Percentiles rank a stretch among this genome's conserved stretches.
Evolutionary conservation across 2,797 vertebrate species (phyloP).

Genomic region (Danio aesculapii): DNA sequence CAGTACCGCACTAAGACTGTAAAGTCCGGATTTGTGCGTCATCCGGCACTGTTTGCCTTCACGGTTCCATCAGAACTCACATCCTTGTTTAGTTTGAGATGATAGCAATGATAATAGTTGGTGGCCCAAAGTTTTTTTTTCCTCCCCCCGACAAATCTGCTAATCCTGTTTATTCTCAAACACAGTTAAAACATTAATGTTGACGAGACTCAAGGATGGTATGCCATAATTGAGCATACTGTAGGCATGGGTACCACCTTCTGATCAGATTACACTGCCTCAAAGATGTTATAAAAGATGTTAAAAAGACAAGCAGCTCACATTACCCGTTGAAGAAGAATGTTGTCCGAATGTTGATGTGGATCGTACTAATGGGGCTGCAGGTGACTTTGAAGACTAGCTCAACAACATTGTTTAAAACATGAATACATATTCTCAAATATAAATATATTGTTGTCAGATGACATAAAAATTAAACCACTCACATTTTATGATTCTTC

Average conservation of each 20-base stretch:
- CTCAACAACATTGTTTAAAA: not conserved
- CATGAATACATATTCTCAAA: not conserved
- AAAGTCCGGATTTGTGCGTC: not conserved
- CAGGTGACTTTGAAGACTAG: not conserved
- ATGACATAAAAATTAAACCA: not conserved
- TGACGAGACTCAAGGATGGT: slow-evolving; percentile 12
- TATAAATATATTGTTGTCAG: not conserved
- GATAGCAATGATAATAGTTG: not conserved
- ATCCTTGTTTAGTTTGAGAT: slow-evolving; percentile 38
- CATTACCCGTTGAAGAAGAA: not conserved
- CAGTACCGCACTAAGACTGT: not conserved
- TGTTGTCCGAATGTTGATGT: not conserved
- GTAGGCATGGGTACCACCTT: not conserved
- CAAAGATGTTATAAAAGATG: slow-evolving; percentile 23
- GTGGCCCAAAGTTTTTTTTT: not conserved
- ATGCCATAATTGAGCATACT: not conserved
- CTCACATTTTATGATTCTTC: not conserved
- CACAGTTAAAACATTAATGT: slow-evolving; percentile 37
- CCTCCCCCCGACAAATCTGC: not conserved
- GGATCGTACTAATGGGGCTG: not conserved
- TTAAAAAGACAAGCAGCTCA: not conserved
- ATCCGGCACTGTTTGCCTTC: not conserved
- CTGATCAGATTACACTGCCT: not conserved
- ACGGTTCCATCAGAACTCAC: not conserved
- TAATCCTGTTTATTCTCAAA: slow-evolving; percentile 36